Evolutionary conservation across 2,888 invertebrate genomes (phyloP).

Genomic region (Lottia scabra): DNA sequence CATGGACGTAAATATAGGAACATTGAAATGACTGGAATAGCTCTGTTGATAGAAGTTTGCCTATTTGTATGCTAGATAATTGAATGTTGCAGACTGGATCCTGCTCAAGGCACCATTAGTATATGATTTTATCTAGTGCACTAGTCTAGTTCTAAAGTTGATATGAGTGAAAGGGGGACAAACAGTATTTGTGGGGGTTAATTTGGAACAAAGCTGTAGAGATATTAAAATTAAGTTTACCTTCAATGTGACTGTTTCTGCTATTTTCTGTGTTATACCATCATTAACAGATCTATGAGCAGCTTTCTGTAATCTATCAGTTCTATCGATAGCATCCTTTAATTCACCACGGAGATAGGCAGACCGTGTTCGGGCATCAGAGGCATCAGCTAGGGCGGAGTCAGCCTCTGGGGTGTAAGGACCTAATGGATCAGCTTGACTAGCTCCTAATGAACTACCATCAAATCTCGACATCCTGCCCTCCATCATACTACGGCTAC

Average conservation of each 20-base stretch:
- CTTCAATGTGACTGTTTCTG: conserved; percentile 66
- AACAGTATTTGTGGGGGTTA: too few relatives aligned
- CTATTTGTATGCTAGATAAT: too few relatives aligned
- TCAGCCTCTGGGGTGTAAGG: conserved; percentile 66
- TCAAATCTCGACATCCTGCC: conserved; percentile 24
- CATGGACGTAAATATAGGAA: too few relatives aligned
- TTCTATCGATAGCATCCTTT: conserved; percentile 54
- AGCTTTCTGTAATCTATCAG: conserved; percentile 58
- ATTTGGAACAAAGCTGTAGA: too few relatives aligned
- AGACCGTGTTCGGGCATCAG: conserved; percentile 53
- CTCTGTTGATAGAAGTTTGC: too few relatives aligned
- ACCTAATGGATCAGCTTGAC: conserved; percentile 60
- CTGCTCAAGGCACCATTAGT: too few relatives aligned
- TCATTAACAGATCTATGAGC: conserved; percentile 67
- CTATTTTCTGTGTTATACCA: conserved; percentile 64
- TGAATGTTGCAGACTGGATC: too few relatives aligned
- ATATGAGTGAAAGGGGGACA: too few relatives aligned
- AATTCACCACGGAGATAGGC: conserved; percentile 59
- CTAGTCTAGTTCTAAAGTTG: too few relatives aligned
- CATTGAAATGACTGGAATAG: too few relatives aligned
- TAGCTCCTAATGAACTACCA: not conserved
- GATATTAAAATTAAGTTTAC: conserved; percentile 35
- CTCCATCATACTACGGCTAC: conserved; percentile 24
- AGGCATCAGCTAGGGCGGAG: conserved; percentile 59
- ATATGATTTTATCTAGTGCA: too few relatives aligned